Evolutionary conservation across 1,140 invertebrate species (phyloP).

Genomic region (Drosophila watanabei): DNA sequence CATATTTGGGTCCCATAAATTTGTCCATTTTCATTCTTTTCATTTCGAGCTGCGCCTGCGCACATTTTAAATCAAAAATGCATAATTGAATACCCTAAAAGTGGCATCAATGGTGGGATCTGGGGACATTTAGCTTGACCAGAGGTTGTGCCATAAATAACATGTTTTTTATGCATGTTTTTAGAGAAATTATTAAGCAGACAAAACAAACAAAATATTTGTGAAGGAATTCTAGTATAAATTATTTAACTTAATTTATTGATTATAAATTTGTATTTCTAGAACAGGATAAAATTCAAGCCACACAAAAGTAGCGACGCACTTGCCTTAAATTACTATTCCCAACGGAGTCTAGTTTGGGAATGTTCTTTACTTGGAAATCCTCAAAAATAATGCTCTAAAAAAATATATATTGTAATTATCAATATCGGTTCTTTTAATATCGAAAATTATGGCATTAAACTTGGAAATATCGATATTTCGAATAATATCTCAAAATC

Average conservation of each 20-base stretch:
- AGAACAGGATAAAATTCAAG: too few relatives aligned
- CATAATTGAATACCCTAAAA: conserved; percentile 56
- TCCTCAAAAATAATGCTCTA: too few relatives aligned
- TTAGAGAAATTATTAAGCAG: background rate
- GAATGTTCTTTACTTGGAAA: too few relatives aligned
- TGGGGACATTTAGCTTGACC: background rate
- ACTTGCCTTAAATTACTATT: too few relatives aligned
- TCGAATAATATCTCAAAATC: too few relatives aligned
- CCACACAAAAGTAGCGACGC: too few relatives aligned
- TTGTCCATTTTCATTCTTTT: conserved; percentile 65
- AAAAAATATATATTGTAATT: too few relatives aligned
- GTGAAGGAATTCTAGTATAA: background rate
- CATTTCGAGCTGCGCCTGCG: conserved; percentile 55
- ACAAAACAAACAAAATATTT: background rate
- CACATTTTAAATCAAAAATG: conserved; percentile 73
- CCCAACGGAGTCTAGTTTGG: too few relatives aligned
- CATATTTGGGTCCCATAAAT: conserved; percentile 64
- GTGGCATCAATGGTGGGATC: background rate
- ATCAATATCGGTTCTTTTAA: too few relatives aligned
- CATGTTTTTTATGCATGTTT: background rate
- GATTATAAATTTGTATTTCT: background rate
- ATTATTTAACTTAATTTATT: background rate
- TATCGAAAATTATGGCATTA: too few relatives aligned
- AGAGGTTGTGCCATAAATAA: background rate
- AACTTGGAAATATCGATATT: too few relatives aligned